Conservation (phyloP, 2,888 invertebrate genomes). For the Sminthurinus aureus region DNA sequence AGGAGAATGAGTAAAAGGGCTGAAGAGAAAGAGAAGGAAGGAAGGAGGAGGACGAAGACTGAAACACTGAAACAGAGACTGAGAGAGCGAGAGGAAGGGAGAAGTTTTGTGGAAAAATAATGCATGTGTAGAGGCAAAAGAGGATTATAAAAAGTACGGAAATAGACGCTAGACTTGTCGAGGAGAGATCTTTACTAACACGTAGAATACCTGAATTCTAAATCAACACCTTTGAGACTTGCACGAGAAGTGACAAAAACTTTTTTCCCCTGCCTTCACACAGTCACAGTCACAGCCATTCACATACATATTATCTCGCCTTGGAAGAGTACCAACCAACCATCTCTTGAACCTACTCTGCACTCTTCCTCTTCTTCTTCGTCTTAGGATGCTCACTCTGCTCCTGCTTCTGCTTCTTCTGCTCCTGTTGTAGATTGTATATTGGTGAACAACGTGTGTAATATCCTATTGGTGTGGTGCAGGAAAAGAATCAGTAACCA, state of each 20-base stretch:
- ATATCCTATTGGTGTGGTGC: too few relatives aligned
- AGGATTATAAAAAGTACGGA: constrained; percentile 51
- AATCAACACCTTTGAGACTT: constrained; percentile 54
- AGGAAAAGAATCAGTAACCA: neutral
- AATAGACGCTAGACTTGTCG: constrained; percentile 45
- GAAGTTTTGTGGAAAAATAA: constrained; percentile 44
- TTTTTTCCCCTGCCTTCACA: constrained; percentile 35
- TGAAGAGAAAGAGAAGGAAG: neutral
- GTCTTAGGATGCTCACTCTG: too few relatives aligned
- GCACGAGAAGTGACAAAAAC: constrained; percentile 47
- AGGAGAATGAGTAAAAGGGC: constrained; percentile 28
- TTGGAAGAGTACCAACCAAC: constrained; percentile 11
- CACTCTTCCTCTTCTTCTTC: neutral
- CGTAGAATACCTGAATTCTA: constrained; percentile 53
- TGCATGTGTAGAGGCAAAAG: constrained; percentile 38
- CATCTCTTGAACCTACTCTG: neutral
- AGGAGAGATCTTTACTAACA: constrained; percentile 30
- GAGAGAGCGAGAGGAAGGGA: constrained; percentile 8
- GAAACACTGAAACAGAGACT: constrained; percentile 36
- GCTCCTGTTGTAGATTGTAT: too few relatives aligned
- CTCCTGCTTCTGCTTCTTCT: too few relatives aligned
- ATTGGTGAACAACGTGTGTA: too few relatives aligned
- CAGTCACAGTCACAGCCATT: neutral
- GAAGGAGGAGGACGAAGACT: neutral
- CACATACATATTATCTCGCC: neutral